These are phyloP conservation scores for Saxidomus purpurata DNA, from an alignment of 1,140 invertebrate species.

Conservation along the genomic window DNA sequence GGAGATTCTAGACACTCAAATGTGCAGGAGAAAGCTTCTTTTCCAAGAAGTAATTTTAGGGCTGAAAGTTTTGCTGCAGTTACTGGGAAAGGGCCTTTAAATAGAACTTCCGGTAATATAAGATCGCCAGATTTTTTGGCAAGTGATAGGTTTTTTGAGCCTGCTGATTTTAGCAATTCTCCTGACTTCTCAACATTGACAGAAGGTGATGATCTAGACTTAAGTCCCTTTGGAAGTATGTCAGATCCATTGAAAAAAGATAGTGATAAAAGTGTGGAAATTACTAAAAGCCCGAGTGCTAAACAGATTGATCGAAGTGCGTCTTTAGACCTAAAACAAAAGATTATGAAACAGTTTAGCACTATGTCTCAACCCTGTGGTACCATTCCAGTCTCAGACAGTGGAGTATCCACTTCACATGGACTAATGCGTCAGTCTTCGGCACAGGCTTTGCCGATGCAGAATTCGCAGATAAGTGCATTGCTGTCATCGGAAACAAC, in stretches of 20 bases:
- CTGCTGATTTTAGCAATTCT: constrained; percentile 47
- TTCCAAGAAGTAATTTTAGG: not conserved
- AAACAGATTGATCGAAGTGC: not conserved
- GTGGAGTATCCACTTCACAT: not conserved
- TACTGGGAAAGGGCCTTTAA: not conserved
- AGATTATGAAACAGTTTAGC: not conserved
- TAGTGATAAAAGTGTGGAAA: constrained; percentile 21
- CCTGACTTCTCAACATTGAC: constrained; percentile 60
- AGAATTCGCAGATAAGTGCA: constrained; percentile 37
- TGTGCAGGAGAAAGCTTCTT: not conserved
- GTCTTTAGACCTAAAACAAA: constrained; percentile 13
- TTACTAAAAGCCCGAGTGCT: not conserved
- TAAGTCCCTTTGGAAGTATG: constrained; percentile 14
- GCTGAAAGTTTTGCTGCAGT: not conserved
- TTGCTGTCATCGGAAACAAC: not conserved
- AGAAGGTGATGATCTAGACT: constrained; percentile 19
- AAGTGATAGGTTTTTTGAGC: constrained; percentile 31
- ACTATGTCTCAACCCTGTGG: constrained; percentile 5
- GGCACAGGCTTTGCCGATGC: not conserved
- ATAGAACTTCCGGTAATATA: not conserved
- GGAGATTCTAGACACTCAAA: not conserved
- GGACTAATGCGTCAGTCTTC: not conserved
- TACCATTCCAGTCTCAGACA: not conserved
- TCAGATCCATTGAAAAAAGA: not conserved
- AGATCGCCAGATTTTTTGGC: constrained; percentile 16